These are phyloP conservation scores for Pogonocherus hispidulus DNA, from an alignment of 2,888 invertebrate genomes.

Conservation along the genomic window DNA sequence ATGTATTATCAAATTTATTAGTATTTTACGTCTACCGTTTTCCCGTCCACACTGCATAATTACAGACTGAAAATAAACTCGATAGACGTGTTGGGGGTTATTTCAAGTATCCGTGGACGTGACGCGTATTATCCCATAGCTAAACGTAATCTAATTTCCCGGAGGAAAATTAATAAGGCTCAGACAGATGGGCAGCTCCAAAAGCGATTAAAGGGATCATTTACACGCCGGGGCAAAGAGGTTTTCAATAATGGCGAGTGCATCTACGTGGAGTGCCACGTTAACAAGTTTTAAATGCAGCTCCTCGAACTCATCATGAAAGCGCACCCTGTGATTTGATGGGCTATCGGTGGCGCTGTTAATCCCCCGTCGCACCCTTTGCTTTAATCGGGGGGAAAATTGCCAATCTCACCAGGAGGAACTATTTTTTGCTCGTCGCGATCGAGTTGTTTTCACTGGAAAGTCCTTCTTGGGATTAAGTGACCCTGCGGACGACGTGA, in stretches of 20 bases:
- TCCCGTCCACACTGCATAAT: too few relatives aligned
- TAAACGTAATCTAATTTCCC: background rate
- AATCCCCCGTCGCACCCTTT: background rate
- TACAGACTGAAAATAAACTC: too few relatives aligned
- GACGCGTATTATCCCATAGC: background rate
- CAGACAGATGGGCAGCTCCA: background rate
- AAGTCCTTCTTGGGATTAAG: background rate
- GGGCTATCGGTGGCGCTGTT: background rate
- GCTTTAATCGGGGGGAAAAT: slow-evolving; percentile 5
- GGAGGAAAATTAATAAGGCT: background rate
- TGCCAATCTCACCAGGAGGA: slow-evolving; percentile 6
- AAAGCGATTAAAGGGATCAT: slow-evolving; percentile 1
- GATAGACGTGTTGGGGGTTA: too few relatives aligned
- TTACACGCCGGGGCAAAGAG: background rate
- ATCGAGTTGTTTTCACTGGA: background rate
- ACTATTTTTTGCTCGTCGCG: background rate
- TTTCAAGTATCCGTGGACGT: too few relatives aligned
- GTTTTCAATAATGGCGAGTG: background rate
- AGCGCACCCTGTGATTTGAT: background rate
- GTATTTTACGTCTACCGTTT: too few relatives aligned
- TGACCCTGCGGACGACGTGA: slow-evolving; percentile 2
- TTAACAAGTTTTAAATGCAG: slow-evolving; percentile 11
- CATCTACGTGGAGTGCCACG: background rate
- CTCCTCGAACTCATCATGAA: background rate
- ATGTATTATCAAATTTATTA: too few relatives aligned